Conservation (phyloP, 2,888 invertebrate species). For the Creontiades dilutus region DNA sequence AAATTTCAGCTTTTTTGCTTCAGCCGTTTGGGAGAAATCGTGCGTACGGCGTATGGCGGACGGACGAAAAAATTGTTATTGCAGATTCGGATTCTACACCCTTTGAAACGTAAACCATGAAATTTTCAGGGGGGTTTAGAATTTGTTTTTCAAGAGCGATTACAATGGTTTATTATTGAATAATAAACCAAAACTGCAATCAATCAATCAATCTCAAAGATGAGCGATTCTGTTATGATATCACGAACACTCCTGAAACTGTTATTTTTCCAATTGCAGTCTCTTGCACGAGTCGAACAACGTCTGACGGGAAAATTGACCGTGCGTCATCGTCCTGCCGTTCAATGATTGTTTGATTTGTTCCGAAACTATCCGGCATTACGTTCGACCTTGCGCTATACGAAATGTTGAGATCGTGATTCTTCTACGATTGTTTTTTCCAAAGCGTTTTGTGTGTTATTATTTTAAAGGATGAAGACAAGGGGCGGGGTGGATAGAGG, state of each 20-base stretch:
- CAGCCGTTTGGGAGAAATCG: too few relatives aligned
- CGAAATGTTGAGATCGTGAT: neutral
- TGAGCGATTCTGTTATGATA: neutral
- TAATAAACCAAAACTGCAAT: neutral
- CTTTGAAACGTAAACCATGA: too few relatives aligned
- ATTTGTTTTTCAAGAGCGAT: too few relatives aligned
- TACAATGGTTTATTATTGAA: neutral
- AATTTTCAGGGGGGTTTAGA: too few relatives aligned
- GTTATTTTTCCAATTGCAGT: neutral
- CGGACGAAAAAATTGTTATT: too few relatives aligned
- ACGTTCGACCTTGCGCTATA: neutral
- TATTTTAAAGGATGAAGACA: neutral
- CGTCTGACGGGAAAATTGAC: neutral
- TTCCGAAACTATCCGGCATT: neutral
- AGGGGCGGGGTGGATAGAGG: neutral
- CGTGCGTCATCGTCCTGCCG: neutral
- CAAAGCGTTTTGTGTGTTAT: neutral
- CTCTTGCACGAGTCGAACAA: neutral
- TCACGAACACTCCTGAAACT: neutral
- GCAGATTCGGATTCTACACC: too few relatives aligned
- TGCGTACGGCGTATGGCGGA: too few relatives aligned
- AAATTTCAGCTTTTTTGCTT: too few relatives aligned
- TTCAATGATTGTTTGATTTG: neutral
- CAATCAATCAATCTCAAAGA: neutral
- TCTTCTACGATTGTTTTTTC: neutral